Conservation (phyloP, 2,888 invertebrate genomes). For the Pristionchus exspectatus region DNA sequence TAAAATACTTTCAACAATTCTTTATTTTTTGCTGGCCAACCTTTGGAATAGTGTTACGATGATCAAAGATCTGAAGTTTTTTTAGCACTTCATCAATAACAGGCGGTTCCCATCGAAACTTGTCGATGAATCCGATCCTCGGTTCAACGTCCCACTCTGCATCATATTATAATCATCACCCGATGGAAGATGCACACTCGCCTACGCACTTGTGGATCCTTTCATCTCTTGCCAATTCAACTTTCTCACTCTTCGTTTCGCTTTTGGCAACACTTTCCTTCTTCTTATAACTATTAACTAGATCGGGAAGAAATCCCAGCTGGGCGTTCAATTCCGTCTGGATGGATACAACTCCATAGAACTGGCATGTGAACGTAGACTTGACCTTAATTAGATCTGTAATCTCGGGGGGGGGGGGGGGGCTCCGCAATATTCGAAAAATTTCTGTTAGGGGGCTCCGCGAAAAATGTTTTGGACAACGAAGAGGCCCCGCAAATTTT, state of each 20-base stretch:
- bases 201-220: constrained; percentile 56
- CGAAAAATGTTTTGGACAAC: too few species aligned
- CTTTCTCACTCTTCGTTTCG: background rate
- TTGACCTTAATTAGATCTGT: constrained; percentile 83
- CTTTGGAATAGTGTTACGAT: constrained; percentile 52
- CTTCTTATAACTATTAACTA: constrained; percentile 90
- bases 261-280: constrained; percentile 42
- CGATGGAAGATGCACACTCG: background rate
- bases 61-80: constrained; percentile 84
- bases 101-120: constrained; percentile 88
- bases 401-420: too few species aligned
- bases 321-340: constrained; percentile 91
- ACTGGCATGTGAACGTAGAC: constrained; percentile 97
- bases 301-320: constrained; percentile 93
- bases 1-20: background rate
- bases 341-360: constrained; percentile 93
- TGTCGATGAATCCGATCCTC: constrained; percentile 80
- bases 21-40: background rate
- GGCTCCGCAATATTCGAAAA: too few species aligned
- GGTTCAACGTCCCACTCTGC: constrained; percentile 97
- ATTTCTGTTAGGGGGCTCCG: too few species aligned
- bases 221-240: background rate
- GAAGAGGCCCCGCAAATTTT: too few species aligned
- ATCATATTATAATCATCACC: constrained; percentile 58
- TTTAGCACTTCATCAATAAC: constrained; percentile 98